These are phyloP conservation scores for Xiphorhynchus erythropygius DNA, from an alignment of 2,797 vertebrate genomes.

Conservation along the genomic window DNA sequence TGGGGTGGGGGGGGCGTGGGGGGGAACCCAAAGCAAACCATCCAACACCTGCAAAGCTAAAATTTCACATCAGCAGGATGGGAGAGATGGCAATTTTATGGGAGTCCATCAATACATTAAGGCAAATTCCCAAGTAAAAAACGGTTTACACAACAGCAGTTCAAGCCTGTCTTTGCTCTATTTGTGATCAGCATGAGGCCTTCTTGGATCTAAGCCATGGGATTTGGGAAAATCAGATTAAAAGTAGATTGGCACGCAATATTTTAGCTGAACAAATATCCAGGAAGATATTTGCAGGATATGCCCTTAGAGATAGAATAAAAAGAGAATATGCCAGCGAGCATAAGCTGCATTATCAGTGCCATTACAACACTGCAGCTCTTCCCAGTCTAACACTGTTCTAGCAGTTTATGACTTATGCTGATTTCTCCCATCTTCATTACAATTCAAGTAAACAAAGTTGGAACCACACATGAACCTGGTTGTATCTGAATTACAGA, in stretches of 20 bases:
- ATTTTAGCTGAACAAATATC: not conserved
- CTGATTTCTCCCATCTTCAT: not conserved
- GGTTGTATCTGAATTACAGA: not conserved
- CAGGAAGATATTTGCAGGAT: not conserved
- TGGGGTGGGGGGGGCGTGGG: accelerated
- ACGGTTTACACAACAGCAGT: not conserved
- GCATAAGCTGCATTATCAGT: not conserved
- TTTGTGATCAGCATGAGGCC: not conserved
- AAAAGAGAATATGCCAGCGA: not conserved
- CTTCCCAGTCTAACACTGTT: not conserved
- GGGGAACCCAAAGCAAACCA: accelerated
- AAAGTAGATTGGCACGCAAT: not conserved
- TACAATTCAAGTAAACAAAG: not conserved
- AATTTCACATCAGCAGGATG: not conserved
- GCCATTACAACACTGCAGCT: not conserved
- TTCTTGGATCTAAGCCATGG: not conserved
- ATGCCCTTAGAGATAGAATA: not conserved
- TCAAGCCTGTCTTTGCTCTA: not conserved
- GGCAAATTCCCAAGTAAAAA: not conserved
- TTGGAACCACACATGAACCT: not conserved
- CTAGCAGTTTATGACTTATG: not conserved
- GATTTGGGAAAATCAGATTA: not conserved
- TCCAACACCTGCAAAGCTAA: not conserved
- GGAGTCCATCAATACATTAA: not conserved
- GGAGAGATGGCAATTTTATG: not conserved